Evolutionary conservation across 2,113 vertebrate species (phyloP), one percentile per base, ranked within the genome.

Genomic region (Neolamprologus sp.): DNA sequence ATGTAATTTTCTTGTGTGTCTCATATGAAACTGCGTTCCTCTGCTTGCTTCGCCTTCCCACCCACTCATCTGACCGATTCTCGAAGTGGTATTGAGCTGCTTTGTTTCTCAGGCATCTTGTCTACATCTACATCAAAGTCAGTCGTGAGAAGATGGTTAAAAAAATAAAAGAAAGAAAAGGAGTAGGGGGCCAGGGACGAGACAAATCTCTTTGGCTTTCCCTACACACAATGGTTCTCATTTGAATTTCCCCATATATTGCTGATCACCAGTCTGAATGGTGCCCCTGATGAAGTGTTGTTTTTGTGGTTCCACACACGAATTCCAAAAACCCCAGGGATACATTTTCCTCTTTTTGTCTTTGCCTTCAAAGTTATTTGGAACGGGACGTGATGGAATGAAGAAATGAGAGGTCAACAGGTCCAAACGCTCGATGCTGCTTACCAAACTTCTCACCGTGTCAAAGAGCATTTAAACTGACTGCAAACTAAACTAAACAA

Each of bases 51-150:
- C 84, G 58, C 65, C 84, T 28, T 78, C 83, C 86, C 91, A 82
- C 91, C 87, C 85, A 91, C 92, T 84, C 91, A 82, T 85, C 84
- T 85, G 88, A 89, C 93, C 91, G 90, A 92, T 95, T 95, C 94
- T 92, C 0, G 58, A 58, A 13, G 85, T 87, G 92, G 93, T 92
- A 95, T 94, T 94, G 93, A 96, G 93, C 87, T 40, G 93, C 93
- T 92, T 95, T 95, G 94, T 96, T 95, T 96, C 93, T 92, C 94
- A 91, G 91, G 96, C 95, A 96, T 95, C 92, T 93, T 89, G 90
- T 94, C 87, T 93, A 95, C 93, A 96, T 95, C 94, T 93, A 95
- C 93, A 96, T 95, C 95, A 96, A 96, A 96, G 96, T 95, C 91
- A 88, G 87, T 93, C 82, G 85, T 86, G 90, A 94, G 93, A 94